phyloP scores from a whole-genome alignment of 2,113 vertebrate species.

The Onychostruthus taczanowskii region DNA sequence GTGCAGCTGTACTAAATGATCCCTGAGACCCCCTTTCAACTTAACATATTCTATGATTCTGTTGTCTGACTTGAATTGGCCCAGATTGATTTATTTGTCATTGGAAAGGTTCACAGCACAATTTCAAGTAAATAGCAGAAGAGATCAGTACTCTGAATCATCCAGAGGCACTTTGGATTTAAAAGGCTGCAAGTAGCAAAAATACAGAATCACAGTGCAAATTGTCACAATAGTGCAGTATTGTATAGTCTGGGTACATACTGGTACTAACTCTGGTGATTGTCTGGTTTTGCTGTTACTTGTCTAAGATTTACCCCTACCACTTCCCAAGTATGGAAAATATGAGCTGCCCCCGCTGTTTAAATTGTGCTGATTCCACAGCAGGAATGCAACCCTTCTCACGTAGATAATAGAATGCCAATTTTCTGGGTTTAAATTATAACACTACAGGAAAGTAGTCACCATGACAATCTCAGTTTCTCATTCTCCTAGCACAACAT shows the following conservation, averaged over 20 bases:
- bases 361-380: not conserved
- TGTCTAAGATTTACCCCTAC: not conserved
- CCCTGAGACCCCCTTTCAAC: not conserved
- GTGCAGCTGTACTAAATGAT: not conserved
- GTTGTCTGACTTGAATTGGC: not conserved
- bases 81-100: not conserved
- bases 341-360: not conserved
- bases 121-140: not conserved
- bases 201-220: not conserved
- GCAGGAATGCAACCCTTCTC: not conserved
- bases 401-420: not conserved
- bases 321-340: not conserved
- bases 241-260: not conserved
- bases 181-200: not conserved
- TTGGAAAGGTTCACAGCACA: not conserved
- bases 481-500: not conserved
- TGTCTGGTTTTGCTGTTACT: not conserved
- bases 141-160: not conserved
- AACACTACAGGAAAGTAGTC: not conserved
- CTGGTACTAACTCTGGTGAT: not conserved
- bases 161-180: not conserved
- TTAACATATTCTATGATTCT: not conserved
- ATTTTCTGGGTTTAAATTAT: not conserved
- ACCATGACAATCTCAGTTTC: not conserved
- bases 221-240: not conserved